Conservation (phyloP, 1,140 invertebrate species). For the Trialeurodes vaporariorum region DNA sequence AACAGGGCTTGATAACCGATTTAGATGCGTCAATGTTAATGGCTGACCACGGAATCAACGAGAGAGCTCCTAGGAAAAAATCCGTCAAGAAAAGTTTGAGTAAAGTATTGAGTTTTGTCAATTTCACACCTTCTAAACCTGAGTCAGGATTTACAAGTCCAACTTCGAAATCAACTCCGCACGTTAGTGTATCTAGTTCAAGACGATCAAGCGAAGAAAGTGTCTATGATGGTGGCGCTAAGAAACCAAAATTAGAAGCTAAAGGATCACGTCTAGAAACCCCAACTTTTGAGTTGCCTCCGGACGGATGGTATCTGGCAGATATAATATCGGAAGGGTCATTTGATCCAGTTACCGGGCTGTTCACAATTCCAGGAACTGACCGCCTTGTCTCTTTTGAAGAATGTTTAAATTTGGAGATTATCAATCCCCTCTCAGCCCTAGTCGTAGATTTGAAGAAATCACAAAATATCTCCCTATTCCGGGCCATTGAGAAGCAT, state of each 20-base stretch:
- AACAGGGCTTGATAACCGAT: slow-evolving; percentile 44
- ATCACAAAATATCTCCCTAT: slow-evolving; percentile 53
- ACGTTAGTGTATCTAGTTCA: background rate
- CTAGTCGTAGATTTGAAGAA: slow-evolving; percentile 60
- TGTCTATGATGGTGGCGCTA: background rate
- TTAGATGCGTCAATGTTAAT: background rate
- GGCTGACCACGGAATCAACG: background rate
- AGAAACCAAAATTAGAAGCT: background rate
- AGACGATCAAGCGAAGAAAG: background rate
- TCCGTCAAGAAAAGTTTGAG: slow-evolving; percentile 15
- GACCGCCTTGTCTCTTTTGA: slow-evolving; percentile 73
- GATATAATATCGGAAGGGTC: slow-evolving; percentile 64
- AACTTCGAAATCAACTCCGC: slow-evolving; percentile 14
- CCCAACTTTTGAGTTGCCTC: slow-evolving; percentile 56
- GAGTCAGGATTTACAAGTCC: slow-evolving; percentile 6
- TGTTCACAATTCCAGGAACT: slow-evolving; percentile 77
- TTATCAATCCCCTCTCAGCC: slow-evolving; percentile 72
- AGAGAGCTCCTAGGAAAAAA: background rate
- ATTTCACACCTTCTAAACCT: slow-evolving; percentile 10
- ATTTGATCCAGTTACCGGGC: slow-evolving; percentile 66
- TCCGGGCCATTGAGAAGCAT: slow-evolving; percentile 61
- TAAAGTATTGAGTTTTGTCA: slow-evolving; percentile 14
- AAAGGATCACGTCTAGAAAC: slow-evolving; percentile 31
- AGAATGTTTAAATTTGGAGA: slow-evolving; percentile 71
- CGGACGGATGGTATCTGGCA: slow-evolving; percentile 64